Evolutionary conservation across 30 jellyfish, hydroid and myxozoan species (phyloP), one percentile per base, ranked within the genome.

Genomic region (Hydra vulgaris): DNA sequence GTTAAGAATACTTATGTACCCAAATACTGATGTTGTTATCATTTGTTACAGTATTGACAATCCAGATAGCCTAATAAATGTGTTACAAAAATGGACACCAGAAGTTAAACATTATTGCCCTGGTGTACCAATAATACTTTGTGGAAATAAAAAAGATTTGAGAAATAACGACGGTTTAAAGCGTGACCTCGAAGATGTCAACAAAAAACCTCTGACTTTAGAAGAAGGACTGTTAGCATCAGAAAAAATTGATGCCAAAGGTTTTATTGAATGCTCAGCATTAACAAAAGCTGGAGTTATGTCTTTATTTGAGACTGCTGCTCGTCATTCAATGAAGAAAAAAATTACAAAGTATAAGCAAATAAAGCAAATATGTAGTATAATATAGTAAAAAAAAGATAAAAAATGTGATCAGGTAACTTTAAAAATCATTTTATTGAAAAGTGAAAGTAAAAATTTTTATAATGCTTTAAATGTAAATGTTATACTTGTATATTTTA

Each of bases 81-180:
- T 88, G 67, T 89, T 96, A 17, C 97, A 95, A 89, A 95, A 95
- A 86, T 95, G 99, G 99, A 86, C 96, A 77, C 99, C 99, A 17
- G 99, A 95, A 80, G 96, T 95, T 82, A 95, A 88, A 84, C 97
- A 95, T 74, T 95, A 88, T 78, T 95, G 99, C 86, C 97, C 99
- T 21, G 95, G 95, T 82, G 97, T 95, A 40, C 99, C 99, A 0
- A 88, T 95, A n/a, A 81, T 95, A 70, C 88, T 95, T 74, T 95
- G 95, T 56, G 99, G 97, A 23, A 95, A 95, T 89, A 95, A 95
- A 90, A 88, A 85, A 40, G 99, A 95, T 72, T 84, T 95, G 82
- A 74, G 99, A 54, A 85, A 88, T 79, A 96, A 95, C 27, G 99
- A 95, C 40, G 95, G 79, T 27, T 85, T 85, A 7, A 83, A 82